Evolutionary conservation across 2,888 invertebrate species (phyloP), one percentile per base, ranked within the genome.

Genomic region (Mesodorylaimus sp.): DNA sequence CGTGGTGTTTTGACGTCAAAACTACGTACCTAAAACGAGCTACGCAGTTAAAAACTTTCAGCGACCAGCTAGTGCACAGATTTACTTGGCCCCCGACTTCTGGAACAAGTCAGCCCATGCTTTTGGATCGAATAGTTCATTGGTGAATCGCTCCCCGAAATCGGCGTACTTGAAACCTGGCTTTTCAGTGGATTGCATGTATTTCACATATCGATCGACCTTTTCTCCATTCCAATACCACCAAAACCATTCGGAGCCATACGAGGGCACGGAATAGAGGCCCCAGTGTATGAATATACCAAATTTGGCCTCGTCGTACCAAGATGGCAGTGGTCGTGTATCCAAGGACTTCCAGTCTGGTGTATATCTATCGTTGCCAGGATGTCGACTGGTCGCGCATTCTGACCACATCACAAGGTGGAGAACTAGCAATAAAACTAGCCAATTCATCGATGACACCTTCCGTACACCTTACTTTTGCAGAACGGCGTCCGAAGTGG

Each of bases 1-100:
- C 86, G 65, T 86, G 85, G 66, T 86, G 86, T 67, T 86, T 86
- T 62, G 81, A 83, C 5, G 85, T 85, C 37, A 86, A 65, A 0
- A 86, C 82, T 1, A 85, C 74, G 62, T 84, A 83, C 64, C 80
- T 80, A 54, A 13, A 68, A 63, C 50, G 50, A 36, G 36, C 10
- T 42, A n/a, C 13, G 38, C 28, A 45, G 29, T 13, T 10, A 45
- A 45, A 16, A 45, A 45, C 36, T 37, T 13, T 45, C 45, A 37
- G 19, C n/a, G n/a, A n/a, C n/a, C n/a, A n/a, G n/a, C n/a, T n/a
- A n/a, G n/a, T n/a, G n/a, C n/a, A 16, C 16, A 16, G 16, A 26
- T 25, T 32, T 48, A 54, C 56, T 50, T 54, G 3, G 55, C 55
- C 3, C 55, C 55, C 23, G 55, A 52, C 5, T 26, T 24, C 13